phyloP scores from a whole-genome alignment of 2,888 invertebrate genomes.

The Watsonalla cultraria region DNA sequence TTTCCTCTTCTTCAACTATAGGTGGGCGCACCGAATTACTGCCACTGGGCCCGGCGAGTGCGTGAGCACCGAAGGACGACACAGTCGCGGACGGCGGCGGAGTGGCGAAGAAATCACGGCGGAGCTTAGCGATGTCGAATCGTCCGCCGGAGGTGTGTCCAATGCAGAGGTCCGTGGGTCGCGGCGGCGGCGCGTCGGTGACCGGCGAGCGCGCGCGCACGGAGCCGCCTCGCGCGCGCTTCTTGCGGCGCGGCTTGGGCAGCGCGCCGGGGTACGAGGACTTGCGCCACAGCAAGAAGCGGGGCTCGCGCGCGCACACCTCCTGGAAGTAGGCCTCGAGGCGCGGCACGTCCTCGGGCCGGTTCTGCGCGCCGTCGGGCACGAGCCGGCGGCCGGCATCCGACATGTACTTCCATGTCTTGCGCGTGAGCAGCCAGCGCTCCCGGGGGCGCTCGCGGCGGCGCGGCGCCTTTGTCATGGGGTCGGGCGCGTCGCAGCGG shows the following conservation, averaged over 20 bases:
- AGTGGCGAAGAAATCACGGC: constrained; percentile 81
- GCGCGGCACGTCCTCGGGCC: constrained; percentile 86
- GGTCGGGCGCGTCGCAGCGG: constrained; percentile 70
- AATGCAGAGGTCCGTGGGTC: constrained; percentile 69
- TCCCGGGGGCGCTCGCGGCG: constrained; percentile 83
- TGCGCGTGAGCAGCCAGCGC: constrained; percentile 91
- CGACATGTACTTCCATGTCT: constrained; percentile 96
- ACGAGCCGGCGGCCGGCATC: constrained; percentile 91
- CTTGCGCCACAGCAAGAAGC: constrained; percentile 90
- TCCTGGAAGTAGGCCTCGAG: constrained; percentile 92
- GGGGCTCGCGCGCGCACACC: constrained; percentile 86
- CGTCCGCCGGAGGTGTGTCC: constrained; percentile 80
- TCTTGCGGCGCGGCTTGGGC: constrained; percentile 76
- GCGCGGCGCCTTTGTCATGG: constrained; percentile 79
- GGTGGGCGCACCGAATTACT: constrained; percentile 44
- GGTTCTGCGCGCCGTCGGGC: constrained; percentile 87
- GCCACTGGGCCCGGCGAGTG: constrained; percentile 48
- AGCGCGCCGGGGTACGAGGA: constrained; percentile 88
- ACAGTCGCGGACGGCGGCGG: constrained; percentile 49
- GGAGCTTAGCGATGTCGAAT: constrained; percentile 83
- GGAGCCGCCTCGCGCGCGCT: constrained; percentile 82
- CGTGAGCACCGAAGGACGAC: constrained; percentile 31
- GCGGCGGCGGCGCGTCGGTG: constrained; percentile 76
- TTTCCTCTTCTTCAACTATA: constrained; percentile 67
- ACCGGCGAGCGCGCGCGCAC: constrained; percentile 83